Evolutionary conservation across 30 jellyfish, hydroid and myxozoan genomes (phyloP), one percentile per base, ranked within the genome.

Genomic region (Chrysaora quinquecirrha): DNA sequence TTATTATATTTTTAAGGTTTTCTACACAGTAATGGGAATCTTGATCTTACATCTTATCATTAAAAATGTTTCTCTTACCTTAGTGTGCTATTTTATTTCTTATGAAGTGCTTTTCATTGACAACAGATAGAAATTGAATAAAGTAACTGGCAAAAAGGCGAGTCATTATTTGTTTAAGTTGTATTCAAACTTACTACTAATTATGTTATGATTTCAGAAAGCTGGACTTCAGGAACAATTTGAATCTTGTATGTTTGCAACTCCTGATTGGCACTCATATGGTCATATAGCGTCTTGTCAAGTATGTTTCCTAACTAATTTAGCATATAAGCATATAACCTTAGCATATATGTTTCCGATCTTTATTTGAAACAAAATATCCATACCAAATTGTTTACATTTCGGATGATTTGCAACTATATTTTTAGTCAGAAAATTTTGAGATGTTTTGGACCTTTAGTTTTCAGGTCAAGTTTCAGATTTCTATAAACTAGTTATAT

Each of bases 271-370:
- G 54, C 54, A 38, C 54, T 38, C 54, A 38, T 38, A 38, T 38
- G 54, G 54, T 38, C 54, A 38, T 38, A 38, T 38, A 38, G 54
- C 54, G 54, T 38, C 54, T 38, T 38, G 54, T 38, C 54, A 38
- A 38, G 54, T 3, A 3, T 38, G 54, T 38, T 38, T 38, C 54
- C 54, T 38, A 38, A 38, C 54, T 38, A 38, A 38, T 38, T 38
- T 38, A 38, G 54, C 54, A 38, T 38, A 38, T 38, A 38, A 3
- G 54, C 14, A 3, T 38, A 6, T 38, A 14, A 38, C 14, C 54
- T 14, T 38, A n/a, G n/a, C n/a, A n/a, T n/a, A n/a, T n/a, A n/a
- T n/a, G n/a, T n/a, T n/a, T n/a, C n/a, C n/a, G n/a, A n/a, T n/a
- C n/a, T n/a, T n/a, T n/a, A n/a, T n/a, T n/a, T n/a, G n/a, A n/a